phyloP scores from a whole-genome alignment of 2,888 invertebrate species.

The Byasa hedistus region DNA sequence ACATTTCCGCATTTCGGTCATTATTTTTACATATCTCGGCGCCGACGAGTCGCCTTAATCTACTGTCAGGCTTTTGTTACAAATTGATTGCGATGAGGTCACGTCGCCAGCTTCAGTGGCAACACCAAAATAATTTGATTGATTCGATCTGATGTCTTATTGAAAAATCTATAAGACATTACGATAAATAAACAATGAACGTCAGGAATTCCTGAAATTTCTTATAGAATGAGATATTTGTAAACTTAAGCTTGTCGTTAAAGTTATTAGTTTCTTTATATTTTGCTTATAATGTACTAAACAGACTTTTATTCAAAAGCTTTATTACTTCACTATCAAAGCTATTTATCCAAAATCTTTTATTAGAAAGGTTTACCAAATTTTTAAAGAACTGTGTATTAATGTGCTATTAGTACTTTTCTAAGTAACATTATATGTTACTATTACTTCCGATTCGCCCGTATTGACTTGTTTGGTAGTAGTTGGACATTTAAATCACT shows the following conservation, averaged over 20 bases:
- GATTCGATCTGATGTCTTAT: slow-evolving; percentile 2
- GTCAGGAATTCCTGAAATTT: neutral
- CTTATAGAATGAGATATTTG: no score
- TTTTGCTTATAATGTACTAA: no score
- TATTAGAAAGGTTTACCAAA: no score
- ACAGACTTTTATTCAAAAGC: no score
- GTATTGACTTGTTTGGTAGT: neutral
- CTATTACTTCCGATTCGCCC: neutral
- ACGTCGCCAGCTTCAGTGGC: slow-evolving; percentile 11
- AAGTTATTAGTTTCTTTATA: no score
- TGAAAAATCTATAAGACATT: slow-evolving; percentile 1
- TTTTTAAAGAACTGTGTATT: neutral
- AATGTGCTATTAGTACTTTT: neutral
- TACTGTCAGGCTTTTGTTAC: slow-evolving; percentile 24
- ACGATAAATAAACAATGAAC: neutral
- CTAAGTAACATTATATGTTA: neutral
- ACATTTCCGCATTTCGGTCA: neutral
- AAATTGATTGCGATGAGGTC: slow-evolving; percentile 27
- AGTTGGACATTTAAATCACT: slow-evolving; percentile 2
- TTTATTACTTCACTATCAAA: no score
- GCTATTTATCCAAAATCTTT: no score
- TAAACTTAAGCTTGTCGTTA: no score
- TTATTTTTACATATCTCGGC: slow-evolving; percentile 16
- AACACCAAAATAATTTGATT: slow-evolving; percentile 14
- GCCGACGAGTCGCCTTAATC: slow-evolving; percentile 19